Conservation (phyloP, 35 echinoderm and acorn worm genomes). For the Strongylocentrotus purpuratus region DNA sequence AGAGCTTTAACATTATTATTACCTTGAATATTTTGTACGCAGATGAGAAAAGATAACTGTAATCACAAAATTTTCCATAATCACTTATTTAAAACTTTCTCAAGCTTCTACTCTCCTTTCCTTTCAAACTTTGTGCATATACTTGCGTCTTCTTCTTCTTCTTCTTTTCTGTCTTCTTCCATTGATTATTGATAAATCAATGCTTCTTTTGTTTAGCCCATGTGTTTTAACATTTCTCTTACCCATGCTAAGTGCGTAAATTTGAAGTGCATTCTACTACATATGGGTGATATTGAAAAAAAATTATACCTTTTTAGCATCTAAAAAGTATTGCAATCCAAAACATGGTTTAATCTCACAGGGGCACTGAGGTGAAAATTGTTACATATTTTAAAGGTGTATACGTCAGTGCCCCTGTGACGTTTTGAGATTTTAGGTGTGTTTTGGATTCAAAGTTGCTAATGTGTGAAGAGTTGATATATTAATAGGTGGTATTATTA, state of each 20-base stretch:
- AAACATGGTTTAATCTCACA: not conserved
- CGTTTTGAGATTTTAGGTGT: not conserved
- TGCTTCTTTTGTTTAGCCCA: not conserved
- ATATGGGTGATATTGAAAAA: not conserved
- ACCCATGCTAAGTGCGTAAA: not conserved
- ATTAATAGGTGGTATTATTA: conserved; percentile 34
- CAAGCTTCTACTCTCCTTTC: not conserved
- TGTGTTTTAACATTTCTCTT: not conserved
- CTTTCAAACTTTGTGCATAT: not conserved
- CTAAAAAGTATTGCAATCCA: not conserved
- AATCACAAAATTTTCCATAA: not conserved
- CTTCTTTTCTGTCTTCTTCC: too few relatives aligned
- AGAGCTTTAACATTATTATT: not conserved
- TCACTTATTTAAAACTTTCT: not conserved
- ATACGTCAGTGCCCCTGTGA: not conserved
- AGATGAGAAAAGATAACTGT: not conserved
- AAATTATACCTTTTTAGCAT: conserved; percentile 33
- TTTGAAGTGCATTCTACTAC: not conserved
- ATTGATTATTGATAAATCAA: not conserved
- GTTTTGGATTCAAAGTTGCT: not conserved
- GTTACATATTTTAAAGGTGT: not conserved
- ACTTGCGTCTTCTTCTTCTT: not conserved
- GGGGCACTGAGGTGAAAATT: not conserved
- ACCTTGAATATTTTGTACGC: not conserved
- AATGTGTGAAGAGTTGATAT: conserved; percentile 29